Base-by-base conservation (phyloP, 2,888 invertebrate genomes). In the Parnassius smintheus region DNA sequence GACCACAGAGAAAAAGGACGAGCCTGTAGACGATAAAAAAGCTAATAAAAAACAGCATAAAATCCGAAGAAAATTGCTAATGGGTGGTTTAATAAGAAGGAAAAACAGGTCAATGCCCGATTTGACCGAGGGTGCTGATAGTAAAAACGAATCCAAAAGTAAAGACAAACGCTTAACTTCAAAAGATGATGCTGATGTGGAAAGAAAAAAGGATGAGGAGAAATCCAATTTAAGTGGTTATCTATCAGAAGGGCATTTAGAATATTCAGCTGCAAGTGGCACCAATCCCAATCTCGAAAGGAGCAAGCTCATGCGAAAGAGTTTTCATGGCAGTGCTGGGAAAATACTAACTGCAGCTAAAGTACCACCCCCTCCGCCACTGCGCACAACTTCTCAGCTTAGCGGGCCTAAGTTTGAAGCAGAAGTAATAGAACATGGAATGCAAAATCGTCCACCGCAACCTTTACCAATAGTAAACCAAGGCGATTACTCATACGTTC, bases 71-170 rank as follows among this genome's bases (percentile, higher is more conserved):
- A 97, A 97, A 82, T 83, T 97, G 2, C 80, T 98, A 9, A 97
- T 98, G 97, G 97, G 97, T 12, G 97, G 97, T 2, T 87, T 98
- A 59, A 97, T 98, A 59, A 93, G 96, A 66, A 92, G 97, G 44
- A 98, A 98, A 81, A 98, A 98, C 78, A 93, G 97, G 69, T 97
- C 97, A 61, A 96, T 98, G 96, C 98, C 98, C 0, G 98, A 98
- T 88, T 89, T 98, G 56, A 95, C 97, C 0, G 97, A 97, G 81
- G 95, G 95, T 0, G 95, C 95, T 56, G 93, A 93, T 69, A 94
- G 88, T 10, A 93, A 91, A 57, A 81, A 74, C 52, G 85, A 91
- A 56, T 75, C 87, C 10, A 75, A 80, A 68, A 85, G 72, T 61
- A 88, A 83, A 72, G 92, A 82, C 62, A 91, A 83, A 76, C 92